Evolutionary conservation across 2,888 invertebrate genomes (phyloP), one percentile per base, ranked within the genome.

Genomic region (Luperina nickerlii): DNA sequence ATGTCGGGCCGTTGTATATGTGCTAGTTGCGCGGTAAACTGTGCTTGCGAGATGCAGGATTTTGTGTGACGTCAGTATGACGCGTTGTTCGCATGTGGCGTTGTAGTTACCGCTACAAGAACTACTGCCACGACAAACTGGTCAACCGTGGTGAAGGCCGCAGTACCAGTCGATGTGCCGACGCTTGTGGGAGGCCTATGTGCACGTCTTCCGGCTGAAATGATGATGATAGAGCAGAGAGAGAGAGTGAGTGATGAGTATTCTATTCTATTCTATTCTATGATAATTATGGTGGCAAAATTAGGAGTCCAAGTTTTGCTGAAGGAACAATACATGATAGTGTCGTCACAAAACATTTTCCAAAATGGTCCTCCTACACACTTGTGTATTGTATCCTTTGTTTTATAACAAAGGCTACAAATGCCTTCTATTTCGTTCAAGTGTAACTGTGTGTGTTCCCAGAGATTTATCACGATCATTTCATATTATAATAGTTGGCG

Each of bases 401-500:
- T 48, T 57, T 32, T 62, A 67, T 68, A 80, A 74, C 54, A 72
- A 68, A 73, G 24, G 51, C 63, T 65, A 82, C 42, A 82, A 76
- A 75, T 69, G 38, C 9, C 60, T 57, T 32, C 15, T 74, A 81
- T 81, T 84, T 54, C 2, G 48, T 62, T 63, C 51, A 73, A 84
- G 48, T 67, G 42, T 60, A 71, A 66, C 45, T 38, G 15, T 68
- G 68, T 54, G 67, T 65, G 38, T 66, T 74, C 42, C 65, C 18
- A 32, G 57, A 76, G 84, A 87, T 87, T 84, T 87, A 85, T 87
- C 76, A 73, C 74, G 63, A 76, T 38, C 75, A 79, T 75, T 85
- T 78, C 78, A 80, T 82, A 84, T 80, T 87, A 72, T 79, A 82
- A 87, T 82, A 87, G 83, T 78, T 79, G 83, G 88, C 87, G 87